phyloP scores from a whole-genome alignment of 2,888 invertebrate genomes.

The Colletes collaris region DNA sequence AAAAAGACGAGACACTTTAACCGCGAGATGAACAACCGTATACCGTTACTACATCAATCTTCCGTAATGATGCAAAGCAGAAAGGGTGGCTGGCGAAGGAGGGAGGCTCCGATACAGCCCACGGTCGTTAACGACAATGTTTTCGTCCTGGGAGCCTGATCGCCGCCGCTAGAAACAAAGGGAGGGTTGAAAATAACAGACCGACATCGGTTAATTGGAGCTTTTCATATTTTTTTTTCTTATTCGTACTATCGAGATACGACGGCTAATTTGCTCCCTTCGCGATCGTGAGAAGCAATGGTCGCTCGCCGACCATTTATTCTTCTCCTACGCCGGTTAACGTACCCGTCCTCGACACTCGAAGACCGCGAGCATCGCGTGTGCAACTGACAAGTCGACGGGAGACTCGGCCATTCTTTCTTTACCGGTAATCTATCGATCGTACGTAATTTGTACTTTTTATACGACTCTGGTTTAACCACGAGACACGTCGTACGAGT shows the following conservation, averaged over 20 bases:
- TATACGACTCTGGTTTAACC: too few relatives aligned
- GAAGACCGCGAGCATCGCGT: too few relatives aligned
- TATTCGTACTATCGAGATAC: not conserved
- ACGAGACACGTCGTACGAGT: too few relatives aligned
- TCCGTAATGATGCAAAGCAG: slow-evolving; percentile 60
- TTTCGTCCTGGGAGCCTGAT: slow-evolving; percentile 12
- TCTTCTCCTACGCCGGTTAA: too few relatives aligned
- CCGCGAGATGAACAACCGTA: slow-evolving; percentile 51
- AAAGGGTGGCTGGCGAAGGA: slow-evolving; percentile 14
- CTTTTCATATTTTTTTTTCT: not conserved
- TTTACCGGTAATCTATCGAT: too few relatives aligned
- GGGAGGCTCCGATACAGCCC: slow-evolving; percentile 10
- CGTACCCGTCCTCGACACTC: too few relatives aligned
- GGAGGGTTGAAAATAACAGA: not conserved
- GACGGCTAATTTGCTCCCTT: not conserved
- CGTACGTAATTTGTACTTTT: too few relatives aligned
- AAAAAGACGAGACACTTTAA: slow-evolving; percentile 52
- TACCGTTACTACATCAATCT: slow-evolving; percentile 62
- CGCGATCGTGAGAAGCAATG: too few relatives aligned
- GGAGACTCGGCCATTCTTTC: too few relatives aligned
- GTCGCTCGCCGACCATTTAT: too few relatives aligned
- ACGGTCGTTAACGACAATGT: slow-evolving; percentile 49
- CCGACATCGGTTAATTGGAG: slow-evolving; percentile 4
- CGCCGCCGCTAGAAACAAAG: slow-evolving; percentile 1
- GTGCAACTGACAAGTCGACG: too few relatives aligned